A percentile compares a stretch with the other conserved stretches of the same genome.
Evolutionary conservation across 2,888 invertebrate species (phyloP).

Genomic region (Platycnemis pennipes): DNA sequence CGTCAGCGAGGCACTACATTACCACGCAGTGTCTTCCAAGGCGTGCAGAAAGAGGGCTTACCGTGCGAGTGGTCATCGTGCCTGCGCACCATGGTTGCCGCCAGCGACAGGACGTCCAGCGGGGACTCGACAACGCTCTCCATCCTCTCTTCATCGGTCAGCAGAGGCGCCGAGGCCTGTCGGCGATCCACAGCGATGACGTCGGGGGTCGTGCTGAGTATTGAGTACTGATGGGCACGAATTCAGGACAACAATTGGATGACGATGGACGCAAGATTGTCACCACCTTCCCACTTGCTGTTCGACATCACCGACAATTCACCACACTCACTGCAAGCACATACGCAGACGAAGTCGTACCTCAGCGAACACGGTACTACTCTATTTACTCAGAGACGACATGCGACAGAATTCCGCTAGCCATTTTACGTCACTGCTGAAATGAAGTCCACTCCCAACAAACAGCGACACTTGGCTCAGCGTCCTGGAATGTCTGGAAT

Average conservation of each 20-base stretch:
- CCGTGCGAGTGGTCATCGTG: conserved; percentile 82
- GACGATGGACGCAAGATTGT: conserved; percentile 19
- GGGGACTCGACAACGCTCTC: conserved; percentile 86
- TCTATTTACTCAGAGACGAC: too few species aligned
- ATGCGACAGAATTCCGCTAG: too few species aligned
- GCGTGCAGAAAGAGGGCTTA: conserved; percentile 76
- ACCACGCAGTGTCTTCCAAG: too few species aligned
- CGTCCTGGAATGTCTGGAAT: conserved; percentile 64
- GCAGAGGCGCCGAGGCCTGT: background rate
- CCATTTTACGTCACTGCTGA: conserved; percentile 14
- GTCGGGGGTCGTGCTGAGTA: too few species aligned
- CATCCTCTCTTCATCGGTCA: too few species aligned
- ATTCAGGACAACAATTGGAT: conserved; percentile 34
- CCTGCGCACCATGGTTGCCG: conserved; percentile 92
- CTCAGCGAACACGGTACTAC: too few species aligned
- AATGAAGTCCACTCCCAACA: background rate
- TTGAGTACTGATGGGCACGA: too few species aligned
- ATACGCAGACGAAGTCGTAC: too few species aligned
- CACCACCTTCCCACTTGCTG: too few species aligned
- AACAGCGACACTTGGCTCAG: conserved; percentile 28
- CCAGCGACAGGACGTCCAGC: conserved; percentile 92
- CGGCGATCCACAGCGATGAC: background rate
- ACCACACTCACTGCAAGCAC: too few species aligned
- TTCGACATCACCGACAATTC: too few species aligned
- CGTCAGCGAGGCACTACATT: too few species aligned